A percentile compares a stretch with the other conserved stretches of the same genome.
Conservation (phyloP, 2,888 invertebrate genomes). For the Pyrocoelia pectoralis region DNA sequence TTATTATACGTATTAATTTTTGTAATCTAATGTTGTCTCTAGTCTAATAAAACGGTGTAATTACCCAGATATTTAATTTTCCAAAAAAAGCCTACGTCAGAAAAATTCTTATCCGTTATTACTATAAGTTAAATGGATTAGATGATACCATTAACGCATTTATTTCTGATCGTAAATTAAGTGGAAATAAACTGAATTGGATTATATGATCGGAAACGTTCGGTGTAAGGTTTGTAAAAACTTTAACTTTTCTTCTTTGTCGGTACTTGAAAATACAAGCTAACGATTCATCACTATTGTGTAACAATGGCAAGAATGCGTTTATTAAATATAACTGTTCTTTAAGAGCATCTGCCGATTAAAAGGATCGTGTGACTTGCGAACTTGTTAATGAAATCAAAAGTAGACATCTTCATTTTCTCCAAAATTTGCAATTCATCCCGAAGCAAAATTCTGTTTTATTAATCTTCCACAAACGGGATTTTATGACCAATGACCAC, state of each 20-base stretch:
- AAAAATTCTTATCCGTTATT: constrained; percentile 15
- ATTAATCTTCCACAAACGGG: too few relatives aligned
- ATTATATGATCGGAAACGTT: constrained; percentile 17
- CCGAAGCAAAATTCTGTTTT: too few relatives aligned
- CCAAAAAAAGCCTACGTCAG: background rate
- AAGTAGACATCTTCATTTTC: background rate
- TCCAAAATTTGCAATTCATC: background rate
- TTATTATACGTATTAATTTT: background rate
- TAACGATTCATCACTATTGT: constrained; percentile 19
- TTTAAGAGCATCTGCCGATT: constrained; percentile 12
- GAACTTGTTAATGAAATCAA: background rate
- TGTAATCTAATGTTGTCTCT: too few relatives aligned
- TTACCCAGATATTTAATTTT: background rate
- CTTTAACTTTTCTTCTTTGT: constrained; percentile 23
- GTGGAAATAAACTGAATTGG: constrained; percentile 12
- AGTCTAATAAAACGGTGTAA: background rate
- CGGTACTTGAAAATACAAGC: constrained; percentile 22
- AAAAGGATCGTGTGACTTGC: constrained; percentile 1
- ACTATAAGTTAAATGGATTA: constrained; percentile 22
- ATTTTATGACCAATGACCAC: too few relatives aligned
- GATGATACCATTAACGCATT: constrained; percentile 16
- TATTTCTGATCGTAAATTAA: constrained; percentile 6
- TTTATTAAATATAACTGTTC: constrained; percentile 21
- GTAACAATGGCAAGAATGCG: constrained; percentile 19
- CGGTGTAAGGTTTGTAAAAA: constrained; percentile 22